Base-by-base conservation (phyloP, 2,888 invertebrate genomes). In the Agrilus cyanescens region DNA sequence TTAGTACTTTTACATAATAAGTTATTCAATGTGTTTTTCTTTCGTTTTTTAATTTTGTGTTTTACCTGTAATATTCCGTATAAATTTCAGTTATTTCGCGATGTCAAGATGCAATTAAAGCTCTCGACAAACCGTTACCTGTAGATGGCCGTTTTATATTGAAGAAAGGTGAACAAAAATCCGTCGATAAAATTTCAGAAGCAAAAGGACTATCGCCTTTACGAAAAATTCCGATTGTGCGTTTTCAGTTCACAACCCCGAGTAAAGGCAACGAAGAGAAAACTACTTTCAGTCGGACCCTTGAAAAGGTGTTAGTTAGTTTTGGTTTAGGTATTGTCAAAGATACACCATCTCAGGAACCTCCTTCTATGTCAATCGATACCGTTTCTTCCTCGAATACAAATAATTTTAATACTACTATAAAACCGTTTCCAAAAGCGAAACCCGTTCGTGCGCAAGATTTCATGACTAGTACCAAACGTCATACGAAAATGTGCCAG, bases 71-170 rank as follows among this genome's bases (percentile, higher is more conserved):
- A 40, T 43, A 35, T 32, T 40, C 13, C 45, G 12, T 45, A 32
- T 40, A 49, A 44, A 44, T 63, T 65, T 39, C 61, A 67, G 67
- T 66, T 46, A 62, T 67, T 53, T 58, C 62, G 50, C 58, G 63
- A 45, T 66, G 66, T 55, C 66, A 67, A 53, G 66, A 66, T 44
- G 63, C 62, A 12, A 55, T 67, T 46, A 64, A 58, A 49, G 48
- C 56, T 38, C 49, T 66, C 46, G 57, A 51, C 32, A 53, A 49
- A 32, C 54, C 56, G 14, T 49, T 57, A 43, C 58, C 56, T 42
- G 52, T 57, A 33, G 46, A 48, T 32, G 64, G 63, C 12, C 57
- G 59, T 14, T 56, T 63, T 43, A 48, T 55, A 31, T 50, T 60
- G 18, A 56, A 52, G 41, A 51, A 50, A 40, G 32, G 34, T 2